Base-by-base conservation (phyloP, 2,113 vertebrate genomes). In the Orientallactaga bullata region DNA sequence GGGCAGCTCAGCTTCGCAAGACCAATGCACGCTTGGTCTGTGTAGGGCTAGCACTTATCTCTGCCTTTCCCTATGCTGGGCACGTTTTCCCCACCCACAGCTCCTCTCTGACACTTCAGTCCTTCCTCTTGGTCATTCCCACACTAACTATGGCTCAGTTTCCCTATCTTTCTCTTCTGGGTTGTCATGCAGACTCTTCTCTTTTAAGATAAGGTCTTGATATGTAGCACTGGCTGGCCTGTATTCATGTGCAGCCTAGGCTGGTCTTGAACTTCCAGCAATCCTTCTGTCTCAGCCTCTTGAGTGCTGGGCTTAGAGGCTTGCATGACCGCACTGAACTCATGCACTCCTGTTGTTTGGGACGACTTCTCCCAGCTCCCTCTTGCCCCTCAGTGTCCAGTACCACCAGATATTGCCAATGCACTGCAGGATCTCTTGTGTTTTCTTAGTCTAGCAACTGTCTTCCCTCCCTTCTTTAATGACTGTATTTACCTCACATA, bases 11-110 rank as follows among this genome's bases (percentile, higher is more conserved):
- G 26, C 24, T 61, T 72, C 4, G 17, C 2, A 55, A 87, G 72
- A 58, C 6, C 11, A 24, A 24, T 60, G 85, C 63, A 11, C 23
- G 47, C 74, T 15, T 32, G 63, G 60, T 3, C 68, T 42, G 69
- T n/a, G 32, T 63, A 28, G 7, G 0, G 6, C 3, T 58, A 42
- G 55, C 69, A 42, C n/a, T 39, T 0, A 0, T 20, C 16, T 23
- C n/a, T 42, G 63, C 66, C 47, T 84, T 26, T 42, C 73, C 73
- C 77, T 3, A 0, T 11, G 55, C 61, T 2, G 2, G 30, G 18
- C 37, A 35, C 63, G 39, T 39, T 76, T 30, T 89, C 8, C 26
- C 26, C 20, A 17, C 28, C 51, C 68, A 16, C 1, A 30, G 76
- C 32, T 63, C 30, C 7, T 55, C 30, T 69, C 7, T 16, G 63